phyloP scores from a whole-genome alignment of 2,888 invertebrate genomes.

The Lasioglossum marginatum region DNA sequence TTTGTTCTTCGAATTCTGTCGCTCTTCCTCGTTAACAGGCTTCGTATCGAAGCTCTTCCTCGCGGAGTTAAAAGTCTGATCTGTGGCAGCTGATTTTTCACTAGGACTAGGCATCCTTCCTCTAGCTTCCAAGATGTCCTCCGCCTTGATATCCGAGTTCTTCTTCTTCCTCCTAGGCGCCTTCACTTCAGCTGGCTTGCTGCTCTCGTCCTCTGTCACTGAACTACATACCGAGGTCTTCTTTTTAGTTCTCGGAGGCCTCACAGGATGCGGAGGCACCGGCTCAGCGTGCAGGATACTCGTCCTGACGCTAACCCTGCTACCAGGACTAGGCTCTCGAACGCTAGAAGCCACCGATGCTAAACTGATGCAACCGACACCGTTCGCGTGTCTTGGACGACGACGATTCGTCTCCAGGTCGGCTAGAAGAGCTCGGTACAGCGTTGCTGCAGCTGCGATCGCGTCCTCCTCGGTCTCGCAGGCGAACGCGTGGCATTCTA shows the following conservation, averaged over 20 bases:
- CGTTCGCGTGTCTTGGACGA: conserved; percentile 89
- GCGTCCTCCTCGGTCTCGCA: conserved; percentile 96
- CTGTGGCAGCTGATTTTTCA: not conserved
- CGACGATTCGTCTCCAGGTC: conserved; percentile 85
- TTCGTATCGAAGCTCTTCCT: conserved; percentile 27
- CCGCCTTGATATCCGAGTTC: conserved; percentile 78
- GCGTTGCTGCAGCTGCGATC: conserved; percentile 95
- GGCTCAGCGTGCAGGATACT: conserved; percentile 58
- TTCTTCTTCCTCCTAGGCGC: conserved; percentile 79
- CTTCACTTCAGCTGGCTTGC: conserved; percentile 81
- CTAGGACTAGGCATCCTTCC: conserved; percentile 28
- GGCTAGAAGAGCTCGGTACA: conserved; percentile 94
- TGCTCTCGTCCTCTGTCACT: conserved; percentile 73
- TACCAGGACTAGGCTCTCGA: conserved; percentile 74
- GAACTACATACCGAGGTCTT: conserved; percentile 86
- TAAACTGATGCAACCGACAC: conserved; percentile 91
- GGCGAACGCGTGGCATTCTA: conserved; percentile 96
- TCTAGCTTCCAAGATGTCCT: conserved; percentile 80
- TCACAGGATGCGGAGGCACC: conserved; percentile 85
- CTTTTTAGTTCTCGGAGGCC: conserved; percentile 92
- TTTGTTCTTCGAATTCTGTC: conserved; percentile 59
- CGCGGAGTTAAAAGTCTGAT: not conserved
- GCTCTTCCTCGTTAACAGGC: conserved; percentile 46
- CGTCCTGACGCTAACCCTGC: conserved; percentile 66
- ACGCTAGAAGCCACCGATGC: conserved; percentile 84